Evolutionary conservation across 2,113 vertebrate species (phyloP).

Genomic region (Phylloscopus whistleri): DNA sequence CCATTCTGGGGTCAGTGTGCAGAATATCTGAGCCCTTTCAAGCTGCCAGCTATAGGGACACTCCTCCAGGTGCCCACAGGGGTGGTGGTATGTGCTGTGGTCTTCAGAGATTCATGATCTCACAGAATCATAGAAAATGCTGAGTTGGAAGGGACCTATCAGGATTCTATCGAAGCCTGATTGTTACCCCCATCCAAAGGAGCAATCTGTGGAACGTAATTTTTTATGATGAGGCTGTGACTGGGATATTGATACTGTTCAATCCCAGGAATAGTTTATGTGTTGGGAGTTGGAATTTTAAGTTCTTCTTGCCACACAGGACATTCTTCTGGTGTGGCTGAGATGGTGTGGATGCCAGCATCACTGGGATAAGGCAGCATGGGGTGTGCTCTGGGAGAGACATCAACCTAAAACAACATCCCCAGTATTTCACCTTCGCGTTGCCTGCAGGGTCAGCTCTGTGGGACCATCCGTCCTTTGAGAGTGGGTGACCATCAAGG

Average conservation of each 20-base stretch:
- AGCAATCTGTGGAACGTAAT: not conserved
- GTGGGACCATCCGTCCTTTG: not conserved
- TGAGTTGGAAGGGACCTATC: not conserved
- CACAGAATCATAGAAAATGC: not conserved
- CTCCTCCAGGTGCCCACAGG: not conserved
- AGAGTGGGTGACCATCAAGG: not conserved
- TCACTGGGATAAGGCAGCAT: not conserved
- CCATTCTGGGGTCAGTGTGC: not conserved
- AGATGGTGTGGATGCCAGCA: accelerated
- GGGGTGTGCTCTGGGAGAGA: not conserved
- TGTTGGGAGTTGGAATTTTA: not conserved
- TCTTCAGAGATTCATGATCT: not conserved
- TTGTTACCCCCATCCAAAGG: not conserved
- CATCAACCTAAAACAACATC: not conserved
- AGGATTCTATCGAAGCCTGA: not conserved
- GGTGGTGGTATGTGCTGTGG: not conserved
- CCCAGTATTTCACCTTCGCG: not conserved
- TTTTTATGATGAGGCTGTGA: not conserved
- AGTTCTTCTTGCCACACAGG: not conserved
- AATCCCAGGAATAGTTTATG: not conserved
- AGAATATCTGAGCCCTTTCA: not conserved
- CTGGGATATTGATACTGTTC: not conserved
- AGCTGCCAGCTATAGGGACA: not conserved
- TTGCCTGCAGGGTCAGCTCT: not conserved
- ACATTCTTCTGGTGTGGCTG: not conserved